phyloP scores from a whole-genome alignment of 2,797 vertebrate genomes.

The Acanthiza pusilla region DNA sequence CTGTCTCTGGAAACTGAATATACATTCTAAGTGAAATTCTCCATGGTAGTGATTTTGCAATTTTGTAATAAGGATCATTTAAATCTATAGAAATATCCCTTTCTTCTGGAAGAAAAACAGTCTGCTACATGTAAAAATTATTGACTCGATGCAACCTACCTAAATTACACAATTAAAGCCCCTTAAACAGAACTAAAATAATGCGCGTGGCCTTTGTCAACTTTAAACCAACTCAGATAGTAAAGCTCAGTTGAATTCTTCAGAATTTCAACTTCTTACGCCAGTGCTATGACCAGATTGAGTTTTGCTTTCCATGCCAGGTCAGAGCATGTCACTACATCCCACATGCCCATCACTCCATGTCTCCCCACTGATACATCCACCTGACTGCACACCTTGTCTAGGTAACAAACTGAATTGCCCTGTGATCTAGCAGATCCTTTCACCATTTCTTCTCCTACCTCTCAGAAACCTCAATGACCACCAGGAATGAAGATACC shows the following conservation, averaged over 20 bases:
- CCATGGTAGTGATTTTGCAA: not conserved
- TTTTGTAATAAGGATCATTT: not conserved
- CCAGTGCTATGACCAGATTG: not conserved
- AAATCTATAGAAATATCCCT: not conserved
- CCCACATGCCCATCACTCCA: not conserved
- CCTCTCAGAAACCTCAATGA: not conserved
- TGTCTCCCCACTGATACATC: not conserved
- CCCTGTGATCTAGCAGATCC: not conserved
- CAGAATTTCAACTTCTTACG: not conserved
- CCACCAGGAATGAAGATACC: not conserved
- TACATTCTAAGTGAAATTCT: not conserved
- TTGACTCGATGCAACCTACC: not conserved
- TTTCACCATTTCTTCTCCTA: not conserved
- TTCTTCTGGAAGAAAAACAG: not conserved
- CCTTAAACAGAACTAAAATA: slow-evolving; percentile 4
- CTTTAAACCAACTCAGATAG: not conserved
- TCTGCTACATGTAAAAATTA: not conserved
- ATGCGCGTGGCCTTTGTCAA: not conserved
- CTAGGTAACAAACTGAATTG: not conserved
- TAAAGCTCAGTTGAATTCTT: not conserved
- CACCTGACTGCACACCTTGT: not conserved
- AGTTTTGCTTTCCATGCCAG: not conserved
- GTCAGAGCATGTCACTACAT: not conserved
- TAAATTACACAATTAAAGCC: not conserved
- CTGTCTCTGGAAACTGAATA: not conserved